Conservation (phyloP, 2,888 invertebrate species). For the Torymus auratus region DNA sequence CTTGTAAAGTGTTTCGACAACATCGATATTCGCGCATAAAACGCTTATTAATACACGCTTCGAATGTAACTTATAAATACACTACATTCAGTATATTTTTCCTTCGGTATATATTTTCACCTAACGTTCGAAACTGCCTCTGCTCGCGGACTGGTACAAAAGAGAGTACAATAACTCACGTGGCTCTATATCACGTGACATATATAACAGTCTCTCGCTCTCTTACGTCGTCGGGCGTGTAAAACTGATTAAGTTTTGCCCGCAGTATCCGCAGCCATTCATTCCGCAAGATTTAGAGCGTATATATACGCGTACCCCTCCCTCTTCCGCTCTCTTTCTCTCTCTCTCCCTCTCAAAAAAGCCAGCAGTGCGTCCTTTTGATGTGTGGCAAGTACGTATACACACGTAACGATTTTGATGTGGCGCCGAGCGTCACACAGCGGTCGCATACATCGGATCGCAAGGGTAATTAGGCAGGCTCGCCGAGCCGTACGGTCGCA, state of each 20-base stretch:
- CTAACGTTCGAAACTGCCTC: too few relatives aligned
- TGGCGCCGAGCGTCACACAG: conserved; percentile 18
- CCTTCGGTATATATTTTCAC: too few relatives aligned
- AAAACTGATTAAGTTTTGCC: conserved; percentile 41
- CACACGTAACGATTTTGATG: conserved; percentile 23
- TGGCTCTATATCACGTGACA: conserved; percentile 12
- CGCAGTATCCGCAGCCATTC: conserved; percentile 12
- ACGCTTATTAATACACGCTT: too few relatives aligned
- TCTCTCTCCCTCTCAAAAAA: too few relatives aligned
- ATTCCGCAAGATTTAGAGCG: conserved; percentile 42
- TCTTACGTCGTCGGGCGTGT: conserved; percentile 30
- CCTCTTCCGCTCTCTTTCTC: too few relatives aligned
- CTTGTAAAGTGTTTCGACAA: too few relatives aligned
- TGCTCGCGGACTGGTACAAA: neutral
- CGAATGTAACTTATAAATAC: too few relatives aligned
- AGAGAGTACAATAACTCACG: neutral
- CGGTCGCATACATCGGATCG: conserved; percentile 18
- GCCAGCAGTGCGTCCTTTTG: conserved; percentile 27
- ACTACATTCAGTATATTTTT: too few relatives aligned
- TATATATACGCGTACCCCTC: conserved; percentile 1
- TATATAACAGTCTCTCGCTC: conserved; percentile 5
- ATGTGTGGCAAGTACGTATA: neutral
- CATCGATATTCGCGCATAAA: too few relatives aligned
- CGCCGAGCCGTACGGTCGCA: neutral
- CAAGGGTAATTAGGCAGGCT: conserved; percentile 39